phyloP scores from a whole-genome alignment of 2,888 invertebrate species.

The Andrena hattorfiana region DNA sequence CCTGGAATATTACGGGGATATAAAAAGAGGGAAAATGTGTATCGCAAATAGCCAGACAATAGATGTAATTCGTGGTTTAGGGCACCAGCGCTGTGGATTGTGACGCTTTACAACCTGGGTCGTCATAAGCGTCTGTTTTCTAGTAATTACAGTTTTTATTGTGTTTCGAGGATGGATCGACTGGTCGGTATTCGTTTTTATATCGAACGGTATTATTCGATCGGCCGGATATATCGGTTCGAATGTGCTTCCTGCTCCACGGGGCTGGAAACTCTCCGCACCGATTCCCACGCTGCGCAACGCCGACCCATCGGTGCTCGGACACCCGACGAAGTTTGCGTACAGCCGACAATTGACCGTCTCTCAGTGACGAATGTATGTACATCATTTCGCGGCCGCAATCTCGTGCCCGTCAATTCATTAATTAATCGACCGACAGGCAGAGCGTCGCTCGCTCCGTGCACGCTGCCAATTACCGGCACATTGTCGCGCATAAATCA shows the following conservation, averaged over 20 bases:
- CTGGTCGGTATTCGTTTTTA: constrained; percentile 8
- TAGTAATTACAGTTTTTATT: constrained; percentile 44
- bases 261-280: neutral
- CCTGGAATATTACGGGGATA: constrained; percentile 8
- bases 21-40: neutral
- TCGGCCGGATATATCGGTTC: constrained; percentile 25
- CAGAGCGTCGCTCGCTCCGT: constrained; percentile 62
- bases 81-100: neutral
- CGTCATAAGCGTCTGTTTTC: constrained; percentile 46
- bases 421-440: constrained; percentile 74
- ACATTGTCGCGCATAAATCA: constrained; percentile 76
- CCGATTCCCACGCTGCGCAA: constrained; percentile 31
- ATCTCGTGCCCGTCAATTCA: constrained; percentile 74
- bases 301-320: neutral
- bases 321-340: constrained; percentile 28
- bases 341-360: constrained; percentile 58
- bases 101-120: constrained; percentile 34
- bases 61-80: neutral
- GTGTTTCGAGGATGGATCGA: neutral
- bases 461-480: constrained; percentile 71
- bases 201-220: constrained; percentile 15
- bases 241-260: constrained; percentile 11
- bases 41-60: neutral
- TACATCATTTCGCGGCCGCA: constrained; percentile 72
- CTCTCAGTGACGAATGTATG: constrained; percentile 69